Evolutionary conservation across 2,888 invertebrate species (phyloP), one percentile per base, ranked within the genome.

Genomic region (Lasioglossum leucozonium): DNA sequence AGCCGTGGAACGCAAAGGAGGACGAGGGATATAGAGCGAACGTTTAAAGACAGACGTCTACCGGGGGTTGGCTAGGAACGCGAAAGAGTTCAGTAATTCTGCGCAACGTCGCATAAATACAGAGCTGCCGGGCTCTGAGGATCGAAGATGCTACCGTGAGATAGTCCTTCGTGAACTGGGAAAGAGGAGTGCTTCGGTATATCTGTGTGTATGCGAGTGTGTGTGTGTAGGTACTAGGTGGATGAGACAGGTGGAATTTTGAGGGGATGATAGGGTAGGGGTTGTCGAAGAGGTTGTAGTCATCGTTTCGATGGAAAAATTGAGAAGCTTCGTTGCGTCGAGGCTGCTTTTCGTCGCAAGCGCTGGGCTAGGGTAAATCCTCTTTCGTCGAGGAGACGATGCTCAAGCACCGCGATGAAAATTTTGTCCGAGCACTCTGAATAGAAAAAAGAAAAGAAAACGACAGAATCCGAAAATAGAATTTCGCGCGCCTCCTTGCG

Each of bases 21-120:
- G 67, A 76, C 30, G 75, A 76, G 51, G 69, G 71, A 72, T 34
- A 44, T 55, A 69, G 22, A 34, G 42, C 10, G 77, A 40, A 51
- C 47, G 71, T 55, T 42, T 30, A 65, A 26, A 72, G 65, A 67
- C 37, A 72, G 58, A 55, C 37, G 42, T 37, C 18, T 62, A 62
- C 55, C 22, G 42, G 62, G 42, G 62, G 71, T 3, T 65, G 44
- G 47, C 71, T 30, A 58, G 42, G 47, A 58, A 75, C 58, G 51
- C 74, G 40, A 47, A 71, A n/a, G 65, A 71, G 77, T 58, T 77
- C 55, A 30, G 51, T 22, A 69, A 47, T 30, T 30, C 42, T 16
- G 40, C n/a, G 72, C 51, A 55, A n/a, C 55, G 69, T 30, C n/a
- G 42, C 30, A 22, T 34, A 62, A 65, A 75, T 55, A 26, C 16